A percentile compares a stretch with the other conserved stretches of the same genome.
phyloP scores from a whole-genome alignment of 2,113 vertebrate genomes.

The Macrotus californicus region DNA sequence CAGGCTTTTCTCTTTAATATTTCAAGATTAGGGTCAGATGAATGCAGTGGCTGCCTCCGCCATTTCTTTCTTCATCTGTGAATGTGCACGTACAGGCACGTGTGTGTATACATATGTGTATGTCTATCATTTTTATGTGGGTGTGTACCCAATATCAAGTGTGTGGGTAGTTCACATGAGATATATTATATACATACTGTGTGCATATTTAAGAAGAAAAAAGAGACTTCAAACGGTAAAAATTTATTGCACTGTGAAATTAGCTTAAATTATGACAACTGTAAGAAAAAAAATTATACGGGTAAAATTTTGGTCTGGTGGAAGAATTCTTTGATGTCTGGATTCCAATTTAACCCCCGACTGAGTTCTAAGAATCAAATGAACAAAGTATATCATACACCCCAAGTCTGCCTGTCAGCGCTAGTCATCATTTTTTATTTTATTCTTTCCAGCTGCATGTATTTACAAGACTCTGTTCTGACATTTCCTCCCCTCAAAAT shows the following conservation, averaged over 20 bases:
- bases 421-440: conserved; percentile 90
- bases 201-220: conserved; percentile 71
- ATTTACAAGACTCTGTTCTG: conserved; percentile 87
- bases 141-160: background rate
- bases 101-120: background rate
- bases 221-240: conserved; percentile 82
- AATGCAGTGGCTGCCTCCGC: background rate
- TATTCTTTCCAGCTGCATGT: conserved; percentile 88
- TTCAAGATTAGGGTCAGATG: conserved; percentile 47
- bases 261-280: conserved; percentile 86
- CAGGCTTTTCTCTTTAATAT: conserved; percentile 56
- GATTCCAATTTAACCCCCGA: conserved; percentile 99
- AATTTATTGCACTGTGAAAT: conserved; percentile 83
- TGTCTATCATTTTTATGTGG: conserved; percentile 43
- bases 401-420: conserved; percentile 90
- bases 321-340: conserved; percentile 99
- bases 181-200: conserved; percentile 65
- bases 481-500: conserved; percentile 81
- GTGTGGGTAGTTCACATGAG: conserved; percentile 4
- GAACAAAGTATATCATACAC: conserved; percentile 94
- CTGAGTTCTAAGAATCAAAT: conserved; percentile 99
- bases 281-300: conserved; percentile 82
- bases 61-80: conserved; percentile 3
- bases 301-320: conserved; percentile 86
- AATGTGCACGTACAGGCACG: background rate